Base-by-base conservation (phyloP, 2,113 vertebrate genomes). In the Oophaga pumilio region DNA sequence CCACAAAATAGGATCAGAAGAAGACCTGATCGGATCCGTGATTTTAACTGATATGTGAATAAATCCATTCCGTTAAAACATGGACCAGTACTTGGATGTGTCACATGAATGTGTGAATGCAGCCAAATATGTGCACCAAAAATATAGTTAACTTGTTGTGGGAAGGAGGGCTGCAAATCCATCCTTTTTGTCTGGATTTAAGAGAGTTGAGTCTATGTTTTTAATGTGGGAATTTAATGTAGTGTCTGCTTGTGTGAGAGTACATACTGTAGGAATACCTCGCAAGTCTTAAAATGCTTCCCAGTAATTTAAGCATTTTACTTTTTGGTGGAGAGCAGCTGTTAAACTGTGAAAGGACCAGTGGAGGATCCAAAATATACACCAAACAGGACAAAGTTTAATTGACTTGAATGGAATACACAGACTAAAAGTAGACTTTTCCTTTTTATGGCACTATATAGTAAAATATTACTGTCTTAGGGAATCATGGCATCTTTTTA, bases 321-420 rank as follows among this genome's bases (percentile, higher is more conserved):
- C 68, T 49, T 60, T 43, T 56, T 33, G 62, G 68, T 62, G 24
- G 26, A 76, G n/a, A 60, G 33, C 78, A 82, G 86, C 56, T 82
- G 79, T 74, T 73, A 82, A 82, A 62, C 50, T 64, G 15, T 59
- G 49, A 76, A 76, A 33, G 57, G 66, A 82, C 56, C 33, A 60
- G 26, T 26, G 22, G 26, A 15, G 18, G 22, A 53, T 87, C 78
- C 77, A 87, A 82, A 87, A 10, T 50, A 87, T 43, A 81, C 77
- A 87, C 49, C 66, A 62, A 60, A 33, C 68, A 76, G 71, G 76
- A 80, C 69, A 87, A 59, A 64, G 50, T 87, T 87, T 82, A 87
- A 81, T 82, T 62, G 28, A 43, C 78, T 82, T 73, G 43, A 49
- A 82, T 49, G 26, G 53, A 50, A 74, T 66, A 83, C 62, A 68